phyloP scores from a whole-genome alignment of 2,797 vertebrate genomes.

The Lagocephalus sceleratus region DNA sequence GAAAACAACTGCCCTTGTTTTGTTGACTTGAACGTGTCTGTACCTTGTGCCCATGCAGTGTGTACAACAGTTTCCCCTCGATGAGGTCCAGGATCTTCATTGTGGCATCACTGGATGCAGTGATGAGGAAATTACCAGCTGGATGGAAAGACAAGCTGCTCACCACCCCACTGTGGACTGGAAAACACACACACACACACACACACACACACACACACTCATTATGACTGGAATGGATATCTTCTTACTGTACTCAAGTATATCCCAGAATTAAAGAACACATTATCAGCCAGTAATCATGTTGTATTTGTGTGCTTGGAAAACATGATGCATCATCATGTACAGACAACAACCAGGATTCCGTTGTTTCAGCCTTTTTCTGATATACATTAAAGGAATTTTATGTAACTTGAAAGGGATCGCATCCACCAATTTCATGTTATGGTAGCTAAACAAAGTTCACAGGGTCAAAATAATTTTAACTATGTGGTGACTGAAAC shows the following conservation, averaged over 20 bases:
- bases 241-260: background rate
- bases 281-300: too few relatives aligned
- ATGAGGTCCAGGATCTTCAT: conserved; percentile 93
- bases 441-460: too few relatives aligned
- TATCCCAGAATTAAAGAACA: background rate
- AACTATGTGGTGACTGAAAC: background rate
- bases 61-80: conserved; percentile 92
- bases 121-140: conserved; percentile 89
- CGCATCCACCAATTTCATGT: too few relatives aligned
- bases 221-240: background rate
- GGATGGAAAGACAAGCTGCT: conserved; percentile 92
- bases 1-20: too few relatives aligned
- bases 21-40: background rate
- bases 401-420: too few relatives aligned
- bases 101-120: conserved; percentile 92
- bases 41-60: conserved; percentile 96
- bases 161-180: conserved; percentile 89
- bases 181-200: conserved; percentile 27
- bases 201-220: conserved; percentile 25
- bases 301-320: background rate
- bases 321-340: too few relatives aligned
- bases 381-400: too few relatives aligned
- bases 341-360: too few relatives aligned
- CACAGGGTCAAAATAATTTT: too few relatives aligned
- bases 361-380: too few relatives aligned